Base-by-base conservation (phyloP, 2,888 invertebrate species). In the Chloromyia formosa region DNA sequence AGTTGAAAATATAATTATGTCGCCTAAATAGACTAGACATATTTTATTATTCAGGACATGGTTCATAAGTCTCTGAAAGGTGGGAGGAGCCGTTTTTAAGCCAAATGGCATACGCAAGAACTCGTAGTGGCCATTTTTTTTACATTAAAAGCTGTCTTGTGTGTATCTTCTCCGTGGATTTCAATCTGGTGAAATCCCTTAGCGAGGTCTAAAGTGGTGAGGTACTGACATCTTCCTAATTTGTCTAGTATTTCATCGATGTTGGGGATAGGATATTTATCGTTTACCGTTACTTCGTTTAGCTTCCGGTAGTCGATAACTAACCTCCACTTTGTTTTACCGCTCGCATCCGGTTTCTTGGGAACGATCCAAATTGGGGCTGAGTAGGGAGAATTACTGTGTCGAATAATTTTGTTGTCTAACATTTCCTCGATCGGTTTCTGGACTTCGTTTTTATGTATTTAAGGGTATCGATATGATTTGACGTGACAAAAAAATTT, bases 11-110 rank as follows among this genome's bases (percentile, higher is more conserved):
- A 56, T 56, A n/a, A 56, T n/a, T 14, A 56, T 16, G 16, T 56
- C 56, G 56, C 16, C 56, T 56, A 56, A 56, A 18, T 56, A 56
- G 18, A 56, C 56, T 7, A 56, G n/a, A 22, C 56, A 56, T n/a
- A 56, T 56, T 56, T 56, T 56, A 56, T 56, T 56, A 16, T 27
- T 61, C 2, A 61, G 12, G n/a, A 61, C 27, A 10, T 9, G 10
- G 10, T 61, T 61, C 10, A 61, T 61, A 1, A 61, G 7, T 35
- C 27, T 2, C 7, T 35, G 27, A 7, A 35, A 35, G 2, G 27
- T 35, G 7, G 27, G 3, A 7, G 27, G 27, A 35, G 27, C 27
- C 2, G 2, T 35, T 35, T 35, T 35, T 4, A 35, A 7, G 3
- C 27, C 27, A 35, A 35, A 35, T 4, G 27, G 27, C 27, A 35